Evolutionary conservation across 1,140 invertebrate species (phyloP), one percentile per base, ranked within the genome.

Genomic region (Orchestia grillus): DNA sequence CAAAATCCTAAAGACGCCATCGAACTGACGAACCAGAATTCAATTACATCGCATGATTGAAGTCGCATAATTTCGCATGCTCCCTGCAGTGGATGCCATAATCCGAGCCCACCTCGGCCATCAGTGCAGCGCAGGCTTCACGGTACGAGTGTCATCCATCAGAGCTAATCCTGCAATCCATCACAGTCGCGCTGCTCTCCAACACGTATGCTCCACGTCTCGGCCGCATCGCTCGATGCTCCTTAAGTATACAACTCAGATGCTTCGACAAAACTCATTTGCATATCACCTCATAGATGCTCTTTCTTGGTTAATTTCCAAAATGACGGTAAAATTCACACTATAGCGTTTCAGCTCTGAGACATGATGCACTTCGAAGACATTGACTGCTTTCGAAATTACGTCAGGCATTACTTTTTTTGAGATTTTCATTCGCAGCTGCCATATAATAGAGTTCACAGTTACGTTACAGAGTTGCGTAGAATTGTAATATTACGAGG

Each of bases 101-200:
- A 77, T 77, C 62, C 28, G 28, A 28, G 62, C 62, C 62, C 62
- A 77, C 62, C 62, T 77, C 62, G 28, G 62, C 62, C 62, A 28
- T 77, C 62, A 77, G 62, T 23, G 28, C 15, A 77, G 43, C 92
- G 92, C 92, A 94, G 92, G 11, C 92, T 94, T 94, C 88, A 94
- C 41, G 92, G 92, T 19, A 45, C 40, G 44, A 94, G 92, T 94
- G 43, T 45, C 43, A 94, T 94, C 92, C 43, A 94, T 94, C 92
- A 94, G 40, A 45, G 92, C 43, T 94, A 94, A 94, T 94, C 92
- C 44, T n/a, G 92, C 44, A 47, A 44, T 94, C 92, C 43, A 94
- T 94, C 92, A 94, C 44, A 42, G 88, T 90, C 87, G 87, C 41
- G 87, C 36, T 53, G 41, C 87, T 4, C 88, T 44, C 41, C 36